These are phyloP conservation scores for Synanthedon myopaeformis DNA, from an alignment of 2,888 invertebrate species.

Conservation along the genomic window DNA sequence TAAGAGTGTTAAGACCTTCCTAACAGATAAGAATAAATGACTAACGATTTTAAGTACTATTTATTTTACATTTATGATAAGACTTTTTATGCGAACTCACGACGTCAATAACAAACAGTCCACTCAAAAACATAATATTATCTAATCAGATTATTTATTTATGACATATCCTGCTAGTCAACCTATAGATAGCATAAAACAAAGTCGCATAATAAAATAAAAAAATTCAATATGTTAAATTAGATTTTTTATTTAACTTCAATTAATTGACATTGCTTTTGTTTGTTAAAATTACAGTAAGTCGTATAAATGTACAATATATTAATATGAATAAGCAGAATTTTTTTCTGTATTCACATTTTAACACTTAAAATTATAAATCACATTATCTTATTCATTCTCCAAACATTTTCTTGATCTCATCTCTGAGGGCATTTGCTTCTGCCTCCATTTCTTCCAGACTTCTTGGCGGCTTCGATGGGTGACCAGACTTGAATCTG, in stretches of 20 bases:
- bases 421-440: constrained; percentile 51
- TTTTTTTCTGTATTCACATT: too few species aligned
- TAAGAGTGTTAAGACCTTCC: neutral
- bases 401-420: constrained; percentile 25
- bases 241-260: too few species aligned
- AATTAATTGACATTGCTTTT: too few species aligned
- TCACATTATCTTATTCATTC: constrained; percentile 1
- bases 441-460: constrained; percentile 75
- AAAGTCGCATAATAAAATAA: too few species aligned
- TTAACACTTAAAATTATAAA: neutral
- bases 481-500: constrained; percentile 47
- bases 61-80: neutral
- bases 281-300: too few species aligned
- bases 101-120: neutral
- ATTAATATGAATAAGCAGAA: too few species aligned
- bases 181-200: too few species aligned
- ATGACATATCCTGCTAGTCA: too few species aligned
- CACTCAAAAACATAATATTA: too few species aligned
- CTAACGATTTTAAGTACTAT: neutral
- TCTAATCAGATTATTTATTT: neutral
- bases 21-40: neutral
- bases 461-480: constrained; percentile 53
- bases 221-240: too few species aligned
- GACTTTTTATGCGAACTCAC: neutral
- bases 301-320: too few species aligned